Percentiles rank a stretch among this genome's conserved stretches.
Conservation (phyloP, 2,797 vertebrate species). For the Hyperoplus lanceolatus region DNA sequence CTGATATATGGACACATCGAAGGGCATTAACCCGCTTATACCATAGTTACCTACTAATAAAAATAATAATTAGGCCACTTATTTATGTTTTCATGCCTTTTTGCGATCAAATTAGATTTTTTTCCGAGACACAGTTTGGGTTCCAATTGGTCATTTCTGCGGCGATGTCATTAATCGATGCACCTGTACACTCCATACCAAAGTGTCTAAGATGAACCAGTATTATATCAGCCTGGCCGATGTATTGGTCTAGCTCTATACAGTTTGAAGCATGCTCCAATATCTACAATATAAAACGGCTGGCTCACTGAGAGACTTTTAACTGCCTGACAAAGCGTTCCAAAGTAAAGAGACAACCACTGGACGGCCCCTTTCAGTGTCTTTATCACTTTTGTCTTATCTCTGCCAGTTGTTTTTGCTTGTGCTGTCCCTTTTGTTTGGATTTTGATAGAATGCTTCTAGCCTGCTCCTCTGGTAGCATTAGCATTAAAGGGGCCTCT, state of each 20-base stretch:
- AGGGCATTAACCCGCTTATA: no score
- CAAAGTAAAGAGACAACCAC: conserved; percentile 21
- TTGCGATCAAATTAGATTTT: no score
- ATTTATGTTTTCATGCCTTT: no score
- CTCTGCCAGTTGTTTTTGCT: background rate
- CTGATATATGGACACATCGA: no score
- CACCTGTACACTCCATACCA: background rate
- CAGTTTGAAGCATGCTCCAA: background rate
- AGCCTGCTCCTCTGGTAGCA: conserved; percentile 10
- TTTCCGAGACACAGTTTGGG: background rate
- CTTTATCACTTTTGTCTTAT: conserved; percentile 16
- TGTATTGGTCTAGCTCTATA: background rate
- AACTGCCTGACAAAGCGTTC: background rate
- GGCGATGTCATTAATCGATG: background rate
- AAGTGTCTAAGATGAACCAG: background rate
- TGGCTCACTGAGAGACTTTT: background rate
- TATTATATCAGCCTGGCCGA: background rate
- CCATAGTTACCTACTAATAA: no score
- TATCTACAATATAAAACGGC: background rate
- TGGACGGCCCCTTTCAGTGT: conserved; percentile 8
- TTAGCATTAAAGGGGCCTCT: conserved; percentile 27
- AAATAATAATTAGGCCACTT: no score
- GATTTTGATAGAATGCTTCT: conserved; percentile 2
- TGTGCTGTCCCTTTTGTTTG: conserved; percentile 13
- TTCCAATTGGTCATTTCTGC: background rate